Evolutionary conservation across 2,113 vertebrate species (phyloP).

Genomic region (Erinaceus europaeus): DNA sequence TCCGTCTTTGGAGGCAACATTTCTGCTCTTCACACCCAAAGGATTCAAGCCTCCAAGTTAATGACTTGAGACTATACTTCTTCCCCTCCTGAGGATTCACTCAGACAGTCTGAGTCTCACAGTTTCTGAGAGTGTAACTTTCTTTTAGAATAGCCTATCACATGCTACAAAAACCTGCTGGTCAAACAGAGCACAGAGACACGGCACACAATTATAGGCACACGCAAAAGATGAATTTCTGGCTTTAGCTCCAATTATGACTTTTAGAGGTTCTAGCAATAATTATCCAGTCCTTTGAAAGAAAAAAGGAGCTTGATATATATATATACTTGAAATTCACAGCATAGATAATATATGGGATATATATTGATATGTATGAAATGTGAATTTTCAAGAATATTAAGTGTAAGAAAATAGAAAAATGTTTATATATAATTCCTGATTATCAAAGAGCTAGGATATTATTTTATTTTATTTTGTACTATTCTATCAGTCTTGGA

Average conservation of each 20-base stretch:
- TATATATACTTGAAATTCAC: background rate
- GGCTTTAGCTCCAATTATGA: background rate
- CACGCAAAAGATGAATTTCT: background rate
- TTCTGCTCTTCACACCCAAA: background rate
- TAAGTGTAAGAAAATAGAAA: background rate
- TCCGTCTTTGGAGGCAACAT: background rate
- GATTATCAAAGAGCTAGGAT: background rate
- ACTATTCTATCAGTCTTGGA: background rate
- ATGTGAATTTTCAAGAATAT: background rate
- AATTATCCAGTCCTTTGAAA: background rate
- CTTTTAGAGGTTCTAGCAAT: background rate
- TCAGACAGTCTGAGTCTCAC: background rate
- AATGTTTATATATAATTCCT: background rate
- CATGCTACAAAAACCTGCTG: background rate
- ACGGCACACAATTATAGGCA: background rate
- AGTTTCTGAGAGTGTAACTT: background rate
- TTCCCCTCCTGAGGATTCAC: background rate
- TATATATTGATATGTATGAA: background rate
- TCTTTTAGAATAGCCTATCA: background rate
- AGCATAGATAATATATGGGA: background rate
- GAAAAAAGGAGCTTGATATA: no score
- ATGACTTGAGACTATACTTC: background rate
- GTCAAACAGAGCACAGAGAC: background rate
- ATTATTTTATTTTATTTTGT: background rate
- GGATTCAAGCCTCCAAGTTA: background rate